Conservation (phyloP, 2,797 vertebrate species). For the Lepilemur ruficaudatus region DNA sequence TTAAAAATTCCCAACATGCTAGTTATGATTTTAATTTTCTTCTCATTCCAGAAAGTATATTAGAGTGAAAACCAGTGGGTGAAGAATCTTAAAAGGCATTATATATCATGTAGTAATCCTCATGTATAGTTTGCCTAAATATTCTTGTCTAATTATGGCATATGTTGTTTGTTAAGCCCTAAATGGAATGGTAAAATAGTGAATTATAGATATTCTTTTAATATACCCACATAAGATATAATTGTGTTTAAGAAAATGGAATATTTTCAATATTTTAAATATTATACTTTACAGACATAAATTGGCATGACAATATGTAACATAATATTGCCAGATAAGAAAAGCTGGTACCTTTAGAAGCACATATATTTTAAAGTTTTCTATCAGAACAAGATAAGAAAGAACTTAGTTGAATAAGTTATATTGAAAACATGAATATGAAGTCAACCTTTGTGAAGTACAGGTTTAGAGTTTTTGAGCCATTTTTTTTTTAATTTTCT, state of each 20-base stretch:
- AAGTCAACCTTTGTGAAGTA: not conserved
- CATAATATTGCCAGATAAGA: not conserved
- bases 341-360: not conserved
- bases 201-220: not conserved
- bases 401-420: not conserved
- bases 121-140: not conserved
- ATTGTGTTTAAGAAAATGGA: constrained; percentile 17
- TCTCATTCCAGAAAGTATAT: not conserved
- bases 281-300: not conserved
- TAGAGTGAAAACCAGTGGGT: not conserved
- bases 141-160: not conserved
- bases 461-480: not conserved
- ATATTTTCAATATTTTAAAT: not conserved
- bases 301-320: not conserved
- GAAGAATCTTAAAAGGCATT: not conserved
- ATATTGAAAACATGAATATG: not conserved
- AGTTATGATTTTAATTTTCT: not conserved
- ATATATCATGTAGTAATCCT: not conserved
- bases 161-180: not conserved
- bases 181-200: not conserved
- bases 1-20: constrained; percentile 5
- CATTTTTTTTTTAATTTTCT: not conserved
- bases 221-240: not conserved
- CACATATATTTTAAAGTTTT: not conserved
- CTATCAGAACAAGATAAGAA: constrained; percentile 21